Evolutionary conservation across 2,113 vertebrate genomes (phyloP), one percentile per base, ranked within the genome.

Genomic region (Heterocephalus glaber): DNA sequence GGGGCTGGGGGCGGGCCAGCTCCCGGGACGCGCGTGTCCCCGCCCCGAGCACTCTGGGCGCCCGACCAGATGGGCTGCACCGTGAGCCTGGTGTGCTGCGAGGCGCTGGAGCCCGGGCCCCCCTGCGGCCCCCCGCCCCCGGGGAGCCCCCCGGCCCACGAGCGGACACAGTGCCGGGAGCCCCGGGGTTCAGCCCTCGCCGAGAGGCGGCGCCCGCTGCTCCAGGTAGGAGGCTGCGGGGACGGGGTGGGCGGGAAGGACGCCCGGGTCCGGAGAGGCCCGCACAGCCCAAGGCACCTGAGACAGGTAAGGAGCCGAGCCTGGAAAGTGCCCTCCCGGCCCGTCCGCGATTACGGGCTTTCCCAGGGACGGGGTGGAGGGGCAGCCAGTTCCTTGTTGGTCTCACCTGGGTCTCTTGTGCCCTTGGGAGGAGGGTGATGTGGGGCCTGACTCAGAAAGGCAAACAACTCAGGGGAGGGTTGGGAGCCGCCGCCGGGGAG

Each of bases 61-160:
- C 95, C 83, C 1, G 58, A 95, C 84, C 76, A n/a, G 96, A 98
- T 98, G 97, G 97, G 97, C 95, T 98, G 97, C 96, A 95, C 97
- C 0, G 96, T 97, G 96, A 97, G 97, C 90, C 22, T 97, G 95
- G 96, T 96, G 95, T 98, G 97, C 90, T 98, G 97, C n/a, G 96
- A 97, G 86, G 96, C 66, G 26, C 96, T 97, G 90, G 96, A 94
- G 35, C 95, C 96, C 14, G 49, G 86, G 80, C 56, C 93, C 74
- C 86, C 2, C 28, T 35, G 91, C 20, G 44, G 49, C 44, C 93
- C 89, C 74, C 97, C 89, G 61, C 35, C 82, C 49, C 82, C 72
- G 8, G 92, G 89, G 81, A 85, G 90, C 8, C 74, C 89, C 56
- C 58, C 12, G 81, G 86, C 7, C 81, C 79, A 56, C 0, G 77